phyloP scores from a whole-genome alignment of 2,797 vertebrate genomes.

The Leptoclinus maculatus region DNA sequence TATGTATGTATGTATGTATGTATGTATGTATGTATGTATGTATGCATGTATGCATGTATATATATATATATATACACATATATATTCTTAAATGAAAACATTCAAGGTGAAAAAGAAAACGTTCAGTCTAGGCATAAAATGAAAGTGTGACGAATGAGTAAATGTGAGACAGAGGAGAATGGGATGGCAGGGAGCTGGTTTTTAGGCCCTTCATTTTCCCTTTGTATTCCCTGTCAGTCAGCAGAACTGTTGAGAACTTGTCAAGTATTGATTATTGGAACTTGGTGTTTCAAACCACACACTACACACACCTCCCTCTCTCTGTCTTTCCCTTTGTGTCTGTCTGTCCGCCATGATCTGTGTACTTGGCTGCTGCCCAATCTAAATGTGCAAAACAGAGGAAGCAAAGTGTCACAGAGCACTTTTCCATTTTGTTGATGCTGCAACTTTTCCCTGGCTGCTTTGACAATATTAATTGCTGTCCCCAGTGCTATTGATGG shows the following conservation, averaged over 20 bases:
- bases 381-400: conserved; percentile 68
- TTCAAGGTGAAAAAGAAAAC: neutral
- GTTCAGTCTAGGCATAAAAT: conserved; percentile 31
- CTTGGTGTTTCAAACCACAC: conserved; percentile 46
- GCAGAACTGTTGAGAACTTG: conserved; percentile 62
- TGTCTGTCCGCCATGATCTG: conserved; percentile 23
- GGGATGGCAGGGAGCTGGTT: neutral
- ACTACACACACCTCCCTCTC: conserved; percentile 8
- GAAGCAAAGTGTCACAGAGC: conserved; percentile 72
- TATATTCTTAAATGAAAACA: neutral
- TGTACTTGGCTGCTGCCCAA: conserved; percentile 51
- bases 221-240: conserved; percentile 63
- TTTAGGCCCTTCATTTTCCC: conserved; percentile 45
- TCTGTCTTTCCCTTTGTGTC: conserved; percentile 35
- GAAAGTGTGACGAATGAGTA: conserved; percentile 7
- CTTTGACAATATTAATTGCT: conserved; percentile 81
- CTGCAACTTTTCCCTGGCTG: conserved; percentile 70
- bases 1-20: too few relatives aligned
- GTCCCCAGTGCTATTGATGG: conserved; percentile 75
- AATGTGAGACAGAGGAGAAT: neutral
- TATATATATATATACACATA: neutral
- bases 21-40: too few relatives aligned
- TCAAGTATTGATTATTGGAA: conserved; percentile 73
- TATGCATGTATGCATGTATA: too few relatives aligned
- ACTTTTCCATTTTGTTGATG: conserved; percentile 79